Conservation (phyloP, 2,797 vertebrate species). For the Ceryle rudis region DNA sequence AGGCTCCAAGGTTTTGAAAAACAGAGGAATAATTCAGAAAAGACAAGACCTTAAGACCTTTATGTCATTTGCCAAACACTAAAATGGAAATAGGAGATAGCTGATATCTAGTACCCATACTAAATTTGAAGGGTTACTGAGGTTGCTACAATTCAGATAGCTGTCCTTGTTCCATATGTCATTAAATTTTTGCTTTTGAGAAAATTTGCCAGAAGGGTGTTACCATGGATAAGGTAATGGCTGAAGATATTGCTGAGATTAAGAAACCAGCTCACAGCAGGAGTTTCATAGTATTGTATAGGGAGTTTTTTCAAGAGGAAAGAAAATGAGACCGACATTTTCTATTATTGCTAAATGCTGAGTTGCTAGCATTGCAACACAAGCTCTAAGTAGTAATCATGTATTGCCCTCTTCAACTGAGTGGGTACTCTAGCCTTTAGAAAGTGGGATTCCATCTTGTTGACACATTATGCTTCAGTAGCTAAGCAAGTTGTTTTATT, state of each 20-base stretch:
- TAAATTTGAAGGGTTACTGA: constrained; percentile 19
- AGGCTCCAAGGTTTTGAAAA: background rate
- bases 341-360: constrained; percentile 17
- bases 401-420: background rate
- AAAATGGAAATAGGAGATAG: constrained; percentile 28
- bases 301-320: constrained; percentile 20
- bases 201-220: constrained; percentile 24
- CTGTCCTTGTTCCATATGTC: background rate
- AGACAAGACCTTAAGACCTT: background rate
- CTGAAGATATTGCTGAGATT: constrained; percentile 40
- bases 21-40: constrained; percentile 11
- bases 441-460: constrained; percentile 47
- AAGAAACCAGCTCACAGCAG: constrained; percentile 23
- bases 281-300: constrained; percentile 4
- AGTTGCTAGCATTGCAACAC: background rate
- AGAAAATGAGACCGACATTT: constrained; percentile 32
- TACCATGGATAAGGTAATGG: constrained; percentile 9
- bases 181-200: constrained; percentile 44
- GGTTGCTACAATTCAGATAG: constrained; percentile 7
- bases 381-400: background rate
- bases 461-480: constrained; percentile 51
- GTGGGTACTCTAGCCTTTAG: background rate
- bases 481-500: constrained; percentile 50
- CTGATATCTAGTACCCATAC: background rate
- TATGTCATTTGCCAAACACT: background rate